These are phyloP conservation scores for Hipparchia semele DNA, from an alignment of 2,888 invertebrate species.

Conservation along the genomic window DNA sequence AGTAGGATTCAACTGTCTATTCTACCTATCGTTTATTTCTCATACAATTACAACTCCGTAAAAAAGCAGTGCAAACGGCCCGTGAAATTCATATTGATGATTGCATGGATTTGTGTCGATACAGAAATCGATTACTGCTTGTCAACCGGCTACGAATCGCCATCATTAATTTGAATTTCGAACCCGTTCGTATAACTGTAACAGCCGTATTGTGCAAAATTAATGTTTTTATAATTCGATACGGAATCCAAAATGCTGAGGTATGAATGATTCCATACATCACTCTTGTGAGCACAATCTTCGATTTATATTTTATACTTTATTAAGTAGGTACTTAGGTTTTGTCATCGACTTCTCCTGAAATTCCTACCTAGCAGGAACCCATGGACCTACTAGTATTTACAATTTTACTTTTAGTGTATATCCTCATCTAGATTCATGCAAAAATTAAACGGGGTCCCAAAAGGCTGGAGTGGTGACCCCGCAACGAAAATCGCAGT, in stretches of 20 bases:
- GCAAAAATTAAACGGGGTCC: no score
- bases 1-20: background rate
- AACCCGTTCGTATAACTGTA: constrained; percentile 49
- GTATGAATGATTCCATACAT: constrained; percentile 6
- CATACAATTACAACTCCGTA: background rate
- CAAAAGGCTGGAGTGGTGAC: no score
- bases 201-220: constrained; percentile 29
- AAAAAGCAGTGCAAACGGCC: constrained; percentile 44
- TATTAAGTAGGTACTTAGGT: no score
- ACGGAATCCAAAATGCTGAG: constrained; percentile 21
- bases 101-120: constrained; percentile 53
- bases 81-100: constrained; percentile 78
- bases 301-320: no score
- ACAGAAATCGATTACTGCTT: constrained; percentile 42
- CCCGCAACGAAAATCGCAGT: no score
- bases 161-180: constrained; percentile 53
- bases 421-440: no score
- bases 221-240: constrained; percentile 38
- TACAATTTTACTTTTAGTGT: no score
- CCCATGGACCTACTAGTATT: no score
- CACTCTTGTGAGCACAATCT: background rate
- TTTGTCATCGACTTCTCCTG: no score
- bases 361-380: no score
- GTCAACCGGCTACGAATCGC: constrained; percentile 36
- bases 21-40: constrained; percentile 6